Conservation (phyloP, 2,888 invertebrate species). For the Perizoma flavofasciatum region DNA sequence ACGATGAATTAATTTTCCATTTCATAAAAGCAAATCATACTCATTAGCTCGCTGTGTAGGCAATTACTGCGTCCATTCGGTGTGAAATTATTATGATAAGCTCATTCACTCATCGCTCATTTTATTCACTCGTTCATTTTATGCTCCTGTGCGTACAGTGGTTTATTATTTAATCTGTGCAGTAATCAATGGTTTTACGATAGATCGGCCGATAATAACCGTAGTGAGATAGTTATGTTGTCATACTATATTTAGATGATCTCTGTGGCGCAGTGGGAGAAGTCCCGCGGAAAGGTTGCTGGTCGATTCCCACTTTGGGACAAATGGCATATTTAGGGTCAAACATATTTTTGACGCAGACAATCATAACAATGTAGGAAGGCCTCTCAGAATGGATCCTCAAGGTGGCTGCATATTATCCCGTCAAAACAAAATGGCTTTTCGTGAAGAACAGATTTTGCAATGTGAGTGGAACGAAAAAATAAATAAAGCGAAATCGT, state of each 20-base stretch:
- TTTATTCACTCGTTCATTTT: slow-evolving; percentile 31
- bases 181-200: slow-evolving; percentile 18
- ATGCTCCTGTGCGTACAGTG: slow-evolving; percentile 13
- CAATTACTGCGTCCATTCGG: slow-evolving; percentile 10
- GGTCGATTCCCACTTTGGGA: too few species aligned
- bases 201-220: slow-evolving; percentile 15
- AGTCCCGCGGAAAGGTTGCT: too few species aligned
- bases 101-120: slow-evolving; percentile 28
- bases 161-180: slow-evolving; percentile 14
- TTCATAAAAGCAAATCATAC: slow-evolving; percentile 31
- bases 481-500: too few species aligned
- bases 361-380: too few species aligned
- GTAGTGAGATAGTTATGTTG: slow-evolving; percentile 1
- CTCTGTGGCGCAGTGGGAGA: too few species aligned
- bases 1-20: slow-evolving; percentile 50
- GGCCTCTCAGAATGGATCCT: too few species aligned
- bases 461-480: too few species aligned
- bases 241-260: slow-evolving; percentile 6
- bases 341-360: too few species aligned
- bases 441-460: too few species aligned
- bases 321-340: too few species aligned
- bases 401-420: too few species aligned
- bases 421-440: too few species aligned
- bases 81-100: slow-evolving; percentile 38
- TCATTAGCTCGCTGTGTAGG: slow-evolving; percentile 21